A percentile compares a stretch with the other conserved stretches of the same genome.
phyloP scores from a whole-genome alignment of 2,888 invertebrate species.

The Leptopilina myrica region DNA sequence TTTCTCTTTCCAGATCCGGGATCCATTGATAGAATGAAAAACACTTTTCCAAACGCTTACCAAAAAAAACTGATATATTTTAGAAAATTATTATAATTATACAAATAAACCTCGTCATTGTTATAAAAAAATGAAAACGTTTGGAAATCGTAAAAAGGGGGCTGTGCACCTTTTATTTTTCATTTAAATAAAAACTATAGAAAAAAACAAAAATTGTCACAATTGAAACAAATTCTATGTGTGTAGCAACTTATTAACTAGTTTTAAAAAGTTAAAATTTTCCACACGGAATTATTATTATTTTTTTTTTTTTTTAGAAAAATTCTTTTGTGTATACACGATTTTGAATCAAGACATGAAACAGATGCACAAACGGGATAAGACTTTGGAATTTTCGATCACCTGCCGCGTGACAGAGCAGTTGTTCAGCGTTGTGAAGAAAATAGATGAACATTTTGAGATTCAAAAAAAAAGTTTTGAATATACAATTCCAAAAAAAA shows the following conservation, averaged over 20 bases:
- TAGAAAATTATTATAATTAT: constrained; percentile 16
- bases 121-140: constrained; percentile 53
- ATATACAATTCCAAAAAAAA: constrained; percentile 8
- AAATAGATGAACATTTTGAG: background rate
- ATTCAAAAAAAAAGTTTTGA: background rate
- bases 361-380: constrained; percentile 18
- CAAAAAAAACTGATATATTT: background rate
- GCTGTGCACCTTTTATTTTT: constrained; percentile 24
- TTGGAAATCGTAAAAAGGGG: constrained; percentile 15
- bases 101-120: constrained; percentile 47
- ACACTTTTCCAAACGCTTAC: constrained; percentile 28
- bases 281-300: no score
- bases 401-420: constrained; percentile 39
- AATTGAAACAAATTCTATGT: no score
- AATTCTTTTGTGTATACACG: no score
- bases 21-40: constrained; percentile 15
- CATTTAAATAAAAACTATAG: no score
- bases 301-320: no score
- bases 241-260: no score
- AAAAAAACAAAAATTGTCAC: no score
- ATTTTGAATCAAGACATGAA: background rate
- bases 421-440: constrained; percentile 12
- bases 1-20: constrained; percentile 11
- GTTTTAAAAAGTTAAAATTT: no score
- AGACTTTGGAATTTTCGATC: constrained; percentile 7